These are phyloP conservation scores for Dioctria rufipes DNA, from an alignment of 2,888 invertebrate species.

Conservation along the genomic window DNA sequence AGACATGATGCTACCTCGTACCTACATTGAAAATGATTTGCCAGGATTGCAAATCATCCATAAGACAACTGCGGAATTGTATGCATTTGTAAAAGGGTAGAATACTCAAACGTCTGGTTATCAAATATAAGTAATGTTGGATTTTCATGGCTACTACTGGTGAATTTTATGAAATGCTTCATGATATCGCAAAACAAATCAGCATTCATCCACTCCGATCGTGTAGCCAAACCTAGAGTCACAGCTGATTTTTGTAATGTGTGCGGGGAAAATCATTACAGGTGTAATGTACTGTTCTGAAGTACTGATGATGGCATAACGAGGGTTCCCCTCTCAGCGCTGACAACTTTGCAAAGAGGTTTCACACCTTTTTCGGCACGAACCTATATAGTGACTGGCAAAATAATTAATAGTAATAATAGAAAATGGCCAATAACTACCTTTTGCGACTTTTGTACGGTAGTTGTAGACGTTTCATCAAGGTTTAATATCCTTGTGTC, in stretches of 20 bases:
- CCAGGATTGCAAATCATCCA: slow-evolving; percentile 2
- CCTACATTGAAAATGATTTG: neutral
- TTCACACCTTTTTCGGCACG: no score
- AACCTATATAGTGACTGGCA: no score
- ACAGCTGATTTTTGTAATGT: slow-evolving; percentile 61
- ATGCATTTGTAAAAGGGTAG: slow-evolving; percentile 23
- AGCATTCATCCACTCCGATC: slow-evolving; percentile 67
- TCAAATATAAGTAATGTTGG: slow-evolving; percentile 64
- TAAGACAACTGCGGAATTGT: slow-evolving; percentile 22
- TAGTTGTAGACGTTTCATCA: no score
- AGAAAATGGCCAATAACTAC: no score
- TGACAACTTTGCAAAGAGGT: slow-evolving; percentile 61
- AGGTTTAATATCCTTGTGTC: no score
- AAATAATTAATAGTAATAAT: no score
- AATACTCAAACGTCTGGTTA: slow-evolving; percentile 62
- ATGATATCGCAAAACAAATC: slow-evolving; percentile 65
- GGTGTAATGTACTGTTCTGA: slow-evolving; percentile 60
- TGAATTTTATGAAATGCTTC: slow-evolving; percentile 65
- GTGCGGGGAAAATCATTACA: slow-evolving; percentile 60
- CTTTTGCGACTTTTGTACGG: no score
- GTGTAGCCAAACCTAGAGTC: slow-evolving; percentile 65
- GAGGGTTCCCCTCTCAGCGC: slow-evolving; percentile 59
- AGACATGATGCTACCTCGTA: neutral
- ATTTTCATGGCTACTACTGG: slow-evolving; percentile 62
- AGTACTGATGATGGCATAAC: slow-evolving; percentile 60